phyloP scores from a whole-genome alignment of 2,888 invertebrate genomes.

The Marasmarcha lunaedactyla region DNA sequence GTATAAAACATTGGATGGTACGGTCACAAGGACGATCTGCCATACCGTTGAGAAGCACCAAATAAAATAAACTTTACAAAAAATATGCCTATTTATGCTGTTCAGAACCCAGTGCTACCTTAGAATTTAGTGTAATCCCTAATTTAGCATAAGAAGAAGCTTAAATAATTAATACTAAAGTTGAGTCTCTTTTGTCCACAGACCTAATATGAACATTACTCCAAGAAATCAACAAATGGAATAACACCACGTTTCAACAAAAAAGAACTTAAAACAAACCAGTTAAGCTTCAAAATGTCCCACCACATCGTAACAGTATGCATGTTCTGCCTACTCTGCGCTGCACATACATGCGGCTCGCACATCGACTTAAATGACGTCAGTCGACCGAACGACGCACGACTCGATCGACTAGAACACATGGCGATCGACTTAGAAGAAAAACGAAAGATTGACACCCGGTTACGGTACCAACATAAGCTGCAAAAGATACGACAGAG shows the following conservation, averaged over 20 bases:
- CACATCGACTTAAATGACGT: slow-evolving; percentile 64
- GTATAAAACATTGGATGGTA: too few relatives aligned
- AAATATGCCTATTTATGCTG: too few relatives aligned
- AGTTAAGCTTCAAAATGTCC: slow-evolving; percentile 36
- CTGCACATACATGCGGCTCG: slow-evolving; percentile 82
- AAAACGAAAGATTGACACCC: slow-evolving; percentile 21
- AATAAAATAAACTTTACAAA: too few relatives aligned
- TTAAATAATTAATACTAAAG: too few relatives aligned
- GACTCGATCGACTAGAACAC: slow-evolving; percentile 23
- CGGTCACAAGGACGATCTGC: too few relatives aligned
- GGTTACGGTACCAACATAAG: slow-evolving; percentile 34
- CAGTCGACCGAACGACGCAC: slow-evolving; percentile 27
- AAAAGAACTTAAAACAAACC: neutral
- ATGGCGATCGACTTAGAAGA: slow-evolving; percentile 28
- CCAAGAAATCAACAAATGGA: neutral
- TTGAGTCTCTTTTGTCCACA: slow-evolving; percentile 1
- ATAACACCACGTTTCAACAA: neutral
- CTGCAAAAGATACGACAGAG: slow-evolving; percentile 25
- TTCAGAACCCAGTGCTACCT: too few relatives aligned
- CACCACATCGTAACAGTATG: slow-evolving; percentile 81
- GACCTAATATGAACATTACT: neutral
- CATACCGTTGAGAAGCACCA: too few relatives aligned
- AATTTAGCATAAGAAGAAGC: too few relatives aligned
- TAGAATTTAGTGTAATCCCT: too few relatives aligned
- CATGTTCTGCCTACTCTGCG: slow-evolving; percentile 84